These are phyloP conservation scores for Epinephelus fuscoguttatus DNA, from an alignment of 2,113 vertebrate genomes.

Conservation along the genomic window DNA sequence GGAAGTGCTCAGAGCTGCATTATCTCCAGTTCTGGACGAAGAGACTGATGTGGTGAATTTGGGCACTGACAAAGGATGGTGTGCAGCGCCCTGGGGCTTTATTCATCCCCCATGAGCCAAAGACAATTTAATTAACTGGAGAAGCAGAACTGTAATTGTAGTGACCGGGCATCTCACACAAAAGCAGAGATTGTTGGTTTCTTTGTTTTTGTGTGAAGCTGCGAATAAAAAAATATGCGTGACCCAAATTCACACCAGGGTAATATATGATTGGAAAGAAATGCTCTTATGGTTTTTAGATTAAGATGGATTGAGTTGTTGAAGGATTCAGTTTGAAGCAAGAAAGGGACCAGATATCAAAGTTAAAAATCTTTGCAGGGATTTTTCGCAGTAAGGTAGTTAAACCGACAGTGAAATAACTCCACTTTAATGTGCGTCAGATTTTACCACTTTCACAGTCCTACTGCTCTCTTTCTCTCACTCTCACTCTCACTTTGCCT, in stretches of 20 bases:
- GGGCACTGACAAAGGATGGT: conserved; percentile 22
- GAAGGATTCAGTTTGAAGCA: neutral
- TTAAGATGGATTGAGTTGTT: neutral
- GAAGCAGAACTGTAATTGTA: conserved; percentile 52
- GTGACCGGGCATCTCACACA: neutral
- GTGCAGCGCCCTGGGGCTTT: conserved; percentile 25
- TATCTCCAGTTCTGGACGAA: conserved; percentile 10
- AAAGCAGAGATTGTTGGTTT: neutral
- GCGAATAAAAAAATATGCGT: neutral
- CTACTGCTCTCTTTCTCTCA: neutral
- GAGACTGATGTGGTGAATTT: conserved; percentile 1
- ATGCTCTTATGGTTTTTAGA: neutral
- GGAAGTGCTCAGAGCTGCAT: neutral
- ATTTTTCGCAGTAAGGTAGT: neutral
- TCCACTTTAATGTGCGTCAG: neutral
- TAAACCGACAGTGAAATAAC: neutral
- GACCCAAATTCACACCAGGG: neutral
- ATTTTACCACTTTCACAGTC: neutral
- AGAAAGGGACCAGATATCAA: neutral
- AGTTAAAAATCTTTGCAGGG: neutral
- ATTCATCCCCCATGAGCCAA: conserved; percentile 52
- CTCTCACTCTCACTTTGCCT: conserved; percentile 5
- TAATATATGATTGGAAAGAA: neutral
- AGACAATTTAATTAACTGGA: conserved; percentile 66
- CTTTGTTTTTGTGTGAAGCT: neutral